phyloP scores from a whole-genome alignment of 1,140 invertebrate species.

The Heliconius eleuchia region DNA sequence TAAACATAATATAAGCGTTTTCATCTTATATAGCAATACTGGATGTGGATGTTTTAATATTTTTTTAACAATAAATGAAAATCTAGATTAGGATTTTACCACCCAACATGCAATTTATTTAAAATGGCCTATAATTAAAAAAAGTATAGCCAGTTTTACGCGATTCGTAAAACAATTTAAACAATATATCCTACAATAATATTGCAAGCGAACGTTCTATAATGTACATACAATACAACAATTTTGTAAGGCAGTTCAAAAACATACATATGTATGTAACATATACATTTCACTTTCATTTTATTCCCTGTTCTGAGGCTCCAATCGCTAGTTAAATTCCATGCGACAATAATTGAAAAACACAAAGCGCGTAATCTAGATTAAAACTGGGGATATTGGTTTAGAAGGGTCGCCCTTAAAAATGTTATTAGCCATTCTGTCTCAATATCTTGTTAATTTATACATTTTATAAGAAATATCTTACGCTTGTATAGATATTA shows the following conservation, averaged over 20 bases:
- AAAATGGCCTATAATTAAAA: too few species aligned
- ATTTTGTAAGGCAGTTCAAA: not conserved
- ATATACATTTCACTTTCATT: not conserved
- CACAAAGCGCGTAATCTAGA: conserved; percentile 28
- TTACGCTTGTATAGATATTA: not conserved
- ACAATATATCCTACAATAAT: too few species aligned
- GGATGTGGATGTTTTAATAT: too few species aligned
- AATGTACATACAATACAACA: not conserved
- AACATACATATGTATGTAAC: not conserved
- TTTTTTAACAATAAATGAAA: too few species aligned
- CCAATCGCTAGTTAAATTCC: conserved; percentile 23
- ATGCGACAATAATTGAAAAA: conserved; percentile 34
- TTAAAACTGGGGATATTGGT: conserved; percentile 23
- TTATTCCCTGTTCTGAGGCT: not conserved
- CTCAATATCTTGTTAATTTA: not conserved
- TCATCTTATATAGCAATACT: too few species aligned
- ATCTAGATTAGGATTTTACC: too few species aligned
- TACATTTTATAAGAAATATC: not conserved
- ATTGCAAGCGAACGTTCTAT: too few species aligned
- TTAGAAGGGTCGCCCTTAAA: conserved; percentile 14
- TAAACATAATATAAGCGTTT: too few species aligned
- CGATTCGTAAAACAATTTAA: too few species aligned
- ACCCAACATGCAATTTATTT: too few species aligned
- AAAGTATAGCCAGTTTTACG: too few species aligned
- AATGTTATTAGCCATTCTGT: conserved; percentile 5